These are phyloP conservation scores for Numenius phaeopus DNA, from an alignment of 2,797 vertebrate genomes.

Conservation along the genomic window DNA sequence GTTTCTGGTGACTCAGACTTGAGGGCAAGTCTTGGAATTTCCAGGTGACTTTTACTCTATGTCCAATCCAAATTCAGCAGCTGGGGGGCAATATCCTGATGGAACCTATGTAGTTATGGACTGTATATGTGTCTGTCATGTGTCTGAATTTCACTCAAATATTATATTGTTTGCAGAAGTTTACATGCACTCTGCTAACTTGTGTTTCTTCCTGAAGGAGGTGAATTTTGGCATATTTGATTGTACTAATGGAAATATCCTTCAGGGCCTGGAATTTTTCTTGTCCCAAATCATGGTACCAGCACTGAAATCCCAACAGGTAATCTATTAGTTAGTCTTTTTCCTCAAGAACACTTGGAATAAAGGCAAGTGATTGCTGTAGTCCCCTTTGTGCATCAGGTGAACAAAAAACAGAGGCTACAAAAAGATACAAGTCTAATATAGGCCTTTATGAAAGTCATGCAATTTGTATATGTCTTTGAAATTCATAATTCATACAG, in stretches of 20 bases:
- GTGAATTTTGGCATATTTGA: slow-evolving; percentile 83
- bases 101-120: background rate
- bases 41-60: background rate
- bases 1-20: background rate
- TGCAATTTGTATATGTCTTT: background rate
- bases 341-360: background rate
- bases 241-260: slow-evolving; percentile 76
- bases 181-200: background rate
- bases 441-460: background rate
- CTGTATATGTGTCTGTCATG: rapidly evolving
- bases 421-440: background rate
- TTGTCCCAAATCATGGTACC: slow-evolving; percentile 82
- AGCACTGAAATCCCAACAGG: slow-evolving; percentile 84
- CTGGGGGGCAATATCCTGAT: background rate
- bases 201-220: slow-evolving; percentile 74
- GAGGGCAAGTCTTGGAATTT: background rate
- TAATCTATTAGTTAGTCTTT: slow-evolving; percentile 33
- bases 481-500: background rate
- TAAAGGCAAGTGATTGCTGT: background rate
- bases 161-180: background rate
- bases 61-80: background rate
- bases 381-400: background rate
- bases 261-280: slow-evolving; percentile 81
- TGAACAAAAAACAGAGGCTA: background rate
- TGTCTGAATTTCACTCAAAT: background rate